phyloP scores from a whole-genome alignment of 2,113 vertebrate genomes.

The Capricornis sumatraensis region DNA sequence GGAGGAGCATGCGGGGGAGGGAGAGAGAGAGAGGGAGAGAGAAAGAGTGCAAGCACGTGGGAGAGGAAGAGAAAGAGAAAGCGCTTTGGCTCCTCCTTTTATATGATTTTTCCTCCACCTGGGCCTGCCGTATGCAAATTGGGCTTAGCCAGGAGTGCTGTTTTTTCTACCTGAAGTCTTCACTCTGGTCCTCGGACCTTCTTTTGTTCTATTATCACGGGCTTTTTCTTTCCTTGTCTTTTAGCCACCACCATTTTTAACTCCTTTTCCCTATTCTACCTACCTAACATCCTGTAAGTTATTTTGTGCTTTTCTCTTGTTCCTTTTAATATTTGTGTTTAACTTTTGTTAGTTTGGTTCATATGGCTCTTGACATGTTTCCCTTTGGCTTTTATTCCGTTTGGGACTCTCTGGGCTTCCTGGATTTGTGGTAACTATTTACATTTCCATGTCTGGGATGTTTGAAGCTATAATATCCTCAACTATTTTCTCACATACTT shows the following conservation, averaged over 20 bases:
- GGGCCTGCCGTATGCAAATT: too few species aligned
- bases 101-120: too few species aligned
- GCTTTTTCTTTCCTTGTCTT: too few species aligned
- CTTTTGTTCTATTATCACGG: too few species aligned
- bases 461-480: background rate
- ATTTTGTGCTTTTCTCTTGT: background rate
- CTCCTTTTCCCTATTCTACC: too few species aligned
- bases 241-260: accelerated
- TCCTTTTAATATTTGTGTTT: background rate
- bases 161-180: too few species aligned
- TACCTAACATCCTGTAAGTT: background rate
- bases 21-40: too few species aligned
- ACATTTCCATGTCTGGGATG: background rate
- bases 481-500: background rate
- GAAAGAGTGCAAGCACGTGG: accelerated
- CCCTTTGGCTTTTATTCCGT: background rate
- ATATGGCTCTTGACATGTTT: background rate
- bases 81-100: too few species aligned
- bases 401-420: background rate
- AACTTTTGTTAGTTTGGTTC: background rate
- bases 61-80: too few species aligned
- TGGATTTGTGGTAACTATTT: background rate
- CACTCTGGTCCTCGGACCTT: too few species aligned
- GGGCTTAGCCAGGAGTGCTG: too few species aligned
- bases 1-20: too few species aligned